phyloP scores from a whole-genome alignment of 92 coral and sea anemone genomes.

The Phymanthus crucifer region DNA sequence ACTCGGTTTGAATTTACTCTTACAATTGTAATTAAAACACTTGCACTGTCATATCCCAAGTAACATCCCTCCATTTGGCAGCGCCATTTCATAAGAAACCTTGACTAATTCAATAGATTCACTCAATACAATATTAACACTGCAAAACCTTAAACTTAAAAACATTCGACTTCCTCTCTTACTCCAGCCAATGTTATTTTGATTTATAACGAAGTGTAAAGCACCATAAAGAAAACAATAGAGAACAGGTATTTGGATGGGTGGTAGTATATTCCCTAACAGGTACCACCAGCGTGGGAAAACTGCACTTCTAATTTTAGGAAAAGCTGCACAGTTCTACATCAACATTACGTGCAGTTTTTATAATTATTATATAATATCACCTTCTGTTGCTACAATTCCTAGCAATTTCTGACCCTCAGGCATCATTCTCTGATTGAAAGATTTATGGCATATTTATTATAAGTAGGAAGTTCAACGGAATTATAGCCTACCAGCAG shows the following conservation, averaged over 20 bases:
- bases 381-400: not conserved
- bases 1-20: not conserved
- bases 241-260: not conserved
- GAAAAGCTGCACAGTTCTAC: not conserved
- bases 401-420: not conserved
- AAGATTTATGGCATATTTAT: not conserved
- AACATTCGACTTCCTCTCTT: not conserved
- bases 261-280: not conserved
- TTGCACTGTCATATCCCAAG: not conserved
- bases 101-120: not conserved
- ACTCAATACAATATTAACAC: too few species aligned
- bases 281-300: slow-evolving; percentile 4
- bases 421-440: not conserved
- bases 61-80: not conserved
- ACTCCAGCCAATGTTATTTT: not conserved
- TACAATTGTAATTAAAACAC: not conserved
- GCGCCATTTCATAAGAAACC: not conserved
- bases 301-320: not conserved
- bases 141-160: not conserved
- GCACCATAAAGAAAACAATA: not conserved
- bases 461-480: not conserved
- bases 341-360: not conserved
- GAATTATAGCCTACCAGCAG: too few species aligned
- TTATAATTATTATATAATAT: too few species aligned
- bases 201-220: not conserved